A percentile compares a stretch with the other conserved stretches of the same genome.
Conservation (phyloP, 2,797 vertebrate genomes). For the Nasua narica region DNA sequence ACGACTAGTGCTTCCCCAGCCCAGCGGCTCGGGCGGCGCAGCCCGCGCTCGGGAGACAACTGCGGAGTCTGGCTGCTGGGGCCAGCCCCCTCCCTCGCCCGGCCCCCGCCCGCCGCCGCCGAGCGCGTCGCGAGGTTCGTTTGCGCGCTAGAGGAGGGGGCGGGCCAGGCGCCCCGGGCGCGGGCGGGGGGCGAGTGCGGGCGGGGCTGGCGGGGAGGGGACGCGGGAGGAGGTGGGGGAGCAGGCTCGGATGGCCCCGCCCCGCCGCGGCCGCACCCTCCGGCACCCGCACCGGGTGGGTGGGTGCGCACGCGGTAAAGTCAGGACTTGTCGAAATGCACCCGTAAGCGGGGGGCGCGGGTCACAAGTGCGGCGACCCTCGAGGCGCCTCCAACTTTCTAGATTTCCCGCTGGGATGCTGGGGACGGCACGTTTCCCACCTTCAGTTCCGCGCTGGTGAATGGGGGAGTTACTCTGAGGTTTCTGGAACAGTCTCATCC, state of each 20-base stretch:
- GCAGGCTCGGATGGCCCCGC: not conserved
- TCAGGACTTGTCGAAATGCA: not conserved
- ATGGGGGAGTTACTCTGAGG: not conserved
- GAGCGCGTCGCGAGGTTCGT: constrained; percentile 82
- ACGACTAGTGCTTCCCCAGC: constrained; percentile 64
- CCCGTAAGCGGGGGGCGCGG: not conserved
- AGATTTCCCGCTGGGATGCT: not conserved
- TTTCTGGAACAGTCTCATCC: not conserved
- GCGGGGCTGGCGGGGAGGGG: not conserved
- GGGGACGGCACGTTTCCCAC: not conserved
- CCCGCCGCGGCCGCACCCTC: constrained; percentile 7
- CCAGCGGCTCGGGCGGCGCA: constrained; percentile 26
- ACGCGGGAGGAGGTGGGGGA: not conserved
- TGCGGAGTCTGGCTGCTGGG: not conserved
- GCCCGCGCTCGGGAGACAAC: constrained; percentile 39
- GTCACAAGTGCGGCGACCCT: not conserved
- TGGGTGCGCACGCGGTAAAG: not conserved
- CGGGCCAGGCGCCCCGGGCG: constrained; percentile 31
- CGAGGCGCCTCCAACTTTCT: constrained; percentile 22
- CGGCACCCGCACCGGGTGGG: not conserved
- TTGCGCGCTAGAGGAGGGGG: constrained; percentile 66
- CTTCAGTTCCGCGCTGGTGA: not conserved
- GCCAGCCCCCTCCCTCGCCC: not conserved
- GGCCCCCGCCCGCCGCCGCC: not conserved
- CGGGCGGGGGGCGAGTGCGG: constrained; percentile 31